Evolutionary conservation across 2,888 invertebrate species (phyloP).

Genomic region (Chymomyza fuscimana): DNA sequence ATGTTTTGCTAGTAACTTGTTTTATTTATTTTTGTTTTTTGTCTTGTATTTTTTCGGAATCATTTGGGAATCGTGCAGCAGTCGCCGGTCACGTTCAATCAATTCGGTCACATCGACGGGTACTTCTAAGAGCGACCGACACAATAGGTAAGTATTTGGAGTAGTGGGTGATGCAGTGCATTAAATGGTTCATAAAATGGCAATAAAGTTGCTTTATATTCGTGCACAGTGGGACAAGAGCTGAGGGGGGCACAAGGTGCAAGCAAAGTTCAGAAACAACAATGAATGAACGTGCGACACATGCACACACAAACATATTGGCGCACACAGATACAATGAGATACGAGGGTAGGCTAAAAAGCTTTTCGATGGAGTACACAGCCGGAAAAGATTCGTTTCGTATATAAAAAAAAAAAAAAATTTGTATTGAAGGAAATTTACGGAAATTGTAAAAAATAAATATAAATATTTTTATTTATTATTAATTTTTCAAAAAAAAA

Average conservation of each 20-base stretch:
- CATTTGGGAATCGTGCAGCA: conserved; percentile 55
- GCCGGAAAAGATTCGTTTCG: too few species aligned
- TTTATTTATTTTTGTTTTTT: background rate
- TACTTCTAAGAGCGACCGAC: conserved; percentile 78
- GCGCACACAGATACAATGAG: conserved; percentile 2
- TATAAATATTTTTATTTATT: too few species aligned
- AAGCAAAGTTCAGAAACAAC: conserved; percentile 28
- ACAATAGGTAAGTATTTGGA: conserved; percentile 76
- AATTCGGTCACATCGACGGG: conserved; percentile 80
- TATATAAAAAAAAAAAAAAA: too few species aligned
- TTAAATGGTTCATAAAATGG: conserved; percentile 48
- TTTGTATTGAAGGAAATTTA: too few species aligned
- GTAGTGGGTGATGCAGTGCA: conserved; percentile 19
- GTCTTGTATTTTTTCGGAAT: background rate
- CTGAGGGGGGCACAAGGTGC: conserved; percentile 17
- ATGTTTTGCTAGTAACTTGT: background rate
- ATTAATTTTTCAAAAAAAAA: too few species aligned
- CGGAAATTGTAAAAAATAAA: too few species aligned
- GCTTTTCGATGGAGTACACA: too few species aligned
- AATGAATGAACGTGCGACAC: conserved; percentile 23
- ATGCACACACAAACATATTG: background rate
- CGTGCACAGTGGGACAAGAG: conserved; percentile 18
- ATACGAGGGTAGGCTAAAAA: too few species aligned
- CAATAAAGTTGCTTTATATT: conserved; percentile 29
- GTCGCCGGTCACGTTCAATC: conserved; percentile 79